These are phyloP conservation scores for Cervus canadensis DNA, from an alignment of 2,113 vertebrate genomes.

Conservation along the genomic window DNA sequence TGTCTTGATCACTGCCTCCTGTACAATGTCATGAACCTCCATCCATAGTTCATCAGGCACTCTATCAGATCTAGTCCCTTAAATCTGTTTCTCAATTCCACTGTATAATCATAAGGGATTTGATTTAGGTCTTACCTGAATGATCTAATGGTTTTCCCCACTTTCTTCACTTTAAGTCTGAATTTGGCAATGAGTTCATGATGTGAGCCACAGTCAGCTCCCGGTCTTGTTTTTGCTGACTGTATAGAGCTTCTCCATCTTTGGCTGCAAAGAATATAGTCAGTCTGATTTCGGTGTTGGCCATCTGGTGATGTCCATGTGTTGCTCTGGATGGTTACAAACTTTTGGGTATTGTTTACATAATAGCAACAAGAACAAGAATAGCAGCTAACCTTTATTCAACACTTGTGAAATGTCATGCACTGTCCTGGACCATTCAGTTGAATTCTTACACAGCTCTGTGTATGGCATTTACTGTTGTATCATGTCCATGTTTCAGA, in stretches of 20 bases:
- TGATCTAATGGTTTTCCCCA: not conserved
- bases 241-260: not conserved
- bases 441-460: not conserved
- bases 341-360: not conserved
- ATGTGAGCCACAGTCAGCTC: not conserved
- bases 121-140: not conserved
- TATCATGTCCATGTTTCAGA: not conserved
- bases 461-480: not conserved
- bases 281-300: not conserved
- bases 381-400: not conserved
- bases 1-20: not conserved
- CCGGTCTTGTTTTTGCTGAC: not conserved
- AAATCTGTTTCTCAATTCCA: not conserved
- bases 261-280: not conserved
- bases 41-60: not conserved
- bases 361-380: not conserved
- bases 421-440: not conserved
- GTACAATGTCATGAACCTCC: fast-evolving
- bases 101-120: not conserved
- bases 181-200: not conserved
- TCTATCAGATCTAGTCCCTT: not conserved
- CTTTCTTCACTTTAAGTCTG: not conserved
- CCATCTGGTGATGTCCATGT: not conserved
- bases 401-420: not conserved
- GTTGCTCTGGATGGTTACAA: not conserved